A percentile compares a stretch with the other conserved stretches of the same genome.
Evolutionary conservation across 2,113 vertebrate genomes (phyloP).

Genomic region (Phyllostomus hastatus): DNA sequence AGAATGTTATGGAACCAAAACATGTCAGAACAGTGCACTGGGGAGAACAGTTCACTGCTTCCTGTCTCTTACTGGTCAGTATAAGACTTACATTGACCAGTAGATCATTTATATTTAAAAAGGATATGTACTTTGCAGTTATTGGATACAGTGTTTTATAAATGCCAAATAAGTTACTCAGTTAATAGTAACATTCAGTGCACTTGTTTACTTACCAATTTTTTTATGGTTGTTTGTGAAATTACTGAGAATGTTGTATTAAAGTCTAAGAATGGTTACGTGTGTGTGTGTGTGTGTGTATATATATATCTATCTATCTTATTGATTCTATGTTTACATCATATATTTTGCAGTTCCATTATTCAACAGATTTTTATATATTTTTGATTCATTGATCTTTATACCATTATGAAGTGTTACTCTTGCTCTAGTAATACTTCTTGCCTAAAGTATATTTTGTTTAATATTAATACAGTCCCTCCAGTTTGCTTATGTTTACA

Average conservation of each 20-base stretch:
- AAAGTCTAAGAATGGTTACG: not conserved
- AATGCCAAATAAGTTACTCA: not conserved
- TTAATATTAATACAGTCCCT: not conserved
- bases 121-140: not conserved
- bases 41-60: not conserved
- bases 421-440: not conserved
- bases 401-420: not conserved
- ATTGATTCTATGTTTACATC: not conserved
- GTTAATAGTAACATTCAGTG: not conserved
- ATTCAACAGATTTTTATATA: not conserved
- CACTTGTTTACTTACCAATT: not conserved
- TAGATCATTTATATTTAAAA: not conserved
- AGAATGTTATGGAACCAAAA: not conserved
- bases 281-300: not conserved
- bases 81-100: not conserved
- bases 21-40: not conserved
- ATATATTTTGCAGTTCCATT: not conserved
- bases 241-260: not conserved
- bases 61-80: not conserved
- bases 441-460: not conserved
- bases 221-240: not conserved
- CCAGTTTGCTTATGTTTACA: not conserved
- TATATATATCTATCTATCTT: not conserved
- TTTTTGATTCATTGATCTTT: not conserved
- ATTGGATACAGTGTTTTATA: not conserved